Base-by-base conservation (phyloP, 2,888 invertebrate genomes). In the Cephus pygmeus region DNA sequence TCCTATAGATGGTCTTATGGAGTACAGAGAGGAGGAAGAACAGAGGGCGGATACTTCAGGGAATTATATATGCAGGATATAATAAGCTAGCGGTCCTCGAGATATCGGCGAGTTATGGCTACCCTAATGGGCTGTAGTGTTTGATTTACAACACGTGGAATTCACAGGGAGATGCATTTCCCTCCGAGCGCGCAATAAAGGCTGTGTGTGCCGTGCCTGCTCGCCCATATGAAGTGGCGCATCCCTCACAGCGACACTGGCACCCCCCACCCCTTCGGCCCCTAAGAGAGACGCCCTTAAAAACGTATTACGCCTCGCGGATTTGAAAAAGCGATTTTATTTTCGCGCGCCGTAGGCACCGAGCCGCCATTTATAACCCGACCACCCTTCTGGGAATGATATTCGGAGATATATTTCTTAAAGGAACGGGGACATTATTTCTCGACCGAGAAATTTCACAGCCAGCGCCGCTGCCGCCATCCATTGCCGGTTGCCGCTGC, bases 41-140 rank as follows among this genome's bases (percentile, higher is more conserved):
- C 40, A 33, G 31, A 33, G 31, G 15, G 11, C 75, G 80, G 79
- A 78, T 81, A 81, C 81, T 81, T 80, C 77, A 82, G 82, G 83
- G 87, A 90, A 90, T 90, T 89, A 90, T 89, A 89, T 88, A 90
- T 89, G 91, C 90, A 85, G 88, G 89, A 88, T 91, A 91, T 91
- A 91, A 91, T 91, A 91, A 91, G 91, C 90, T 87, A 88, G 86
- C 87, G 88, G 89, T 89, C 88, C 89, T 89, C 90, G 90, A 89
- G 90, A 91, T 91, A 90, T 91, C 90, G 90, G 88, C 90, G 89
- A 91, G 88, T 91, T 91, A 91, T 90, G 90, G 86, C 84, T 84
- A 86, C 85, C 87, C 88, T 91, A 91, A 91, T 90, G 90, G 89
- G 88, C 87, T 87, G 86, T 88, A 83, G 87, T 85, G 87, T 88